These are phyloP conservation scores for Aeoliscus strigatus DNA, from an alignment of 2,797 vertebrate genomes.

Conservation along the genomic window DNA sequence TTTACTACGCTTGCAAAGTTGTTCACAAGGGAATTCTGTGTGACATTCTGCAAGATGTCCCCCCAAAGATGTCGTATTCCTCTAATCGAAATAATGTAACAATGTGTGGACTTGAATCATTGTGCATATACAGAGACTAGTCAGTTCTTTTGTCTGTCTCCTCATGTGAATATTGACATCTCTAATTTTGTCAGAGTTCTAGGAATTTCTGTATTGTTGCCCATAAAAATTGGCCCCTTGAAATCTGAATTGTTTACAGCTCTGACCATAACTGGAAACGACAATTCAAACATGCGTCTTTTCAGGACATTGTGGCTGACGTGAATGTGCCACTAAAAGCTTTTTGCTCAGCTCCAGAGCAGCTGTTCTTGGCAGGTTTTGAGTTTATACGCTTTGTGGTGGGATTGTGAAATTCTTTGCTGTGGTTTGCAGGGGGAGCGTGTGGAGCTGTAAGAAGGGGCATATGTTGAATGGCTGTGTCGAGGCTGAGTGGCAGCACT, in stretches of 20 bases:
- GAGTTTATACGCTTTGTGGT: slow-evolving; percentile 56
- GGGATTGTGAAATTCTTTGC: slow-evolving; percentile 66
- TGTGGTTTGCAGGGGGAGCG: slow-evolving; percentile 43
- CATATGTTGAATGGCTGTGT: slow-evolving; percentile 56
- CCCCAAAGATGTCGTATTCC: not conserved
- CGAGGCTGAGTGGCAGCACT: slow-evolving; percentile 59
- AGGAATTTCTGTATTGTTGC: slow-evolving; percentile 8
- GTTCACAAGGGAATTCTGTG: no score
- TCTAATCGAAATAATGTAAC: no score
- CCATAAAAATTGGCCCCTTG: slow-evolving; percentile 9
- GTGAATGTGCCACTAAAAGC: slow-evolving; percentile 25
- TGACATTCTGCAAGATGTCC: not conserved
- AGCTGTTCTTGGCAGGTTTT: slow-evolving; percentile 57
- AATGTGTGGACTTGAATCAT: no score
- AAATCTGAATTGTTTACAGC: slow-evolving; percentile 14
- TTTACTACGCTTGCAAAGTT: no score
- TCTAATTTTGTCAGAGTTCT: slow-evolving; percentile 1
- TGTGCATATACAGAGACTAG: no score
- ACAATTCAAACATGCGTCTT: slow-evolving; percentile 44
- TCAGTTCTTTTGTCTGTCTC: not conserved
- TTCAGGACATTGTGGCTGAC: slow-evolving; percentile 28
- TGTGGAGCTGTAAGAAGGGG: slow-evolving; percentile 42
- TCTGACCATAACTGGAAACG: slow-evolving; percentile 21
- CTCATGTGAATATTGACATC: not conserved
- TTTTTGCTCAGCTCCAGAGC: slow-evolving; percentile 52